Conservation (phyloP, 2,113 vertebrate genomes). For the Eretmochelys imbricata region DNA sequence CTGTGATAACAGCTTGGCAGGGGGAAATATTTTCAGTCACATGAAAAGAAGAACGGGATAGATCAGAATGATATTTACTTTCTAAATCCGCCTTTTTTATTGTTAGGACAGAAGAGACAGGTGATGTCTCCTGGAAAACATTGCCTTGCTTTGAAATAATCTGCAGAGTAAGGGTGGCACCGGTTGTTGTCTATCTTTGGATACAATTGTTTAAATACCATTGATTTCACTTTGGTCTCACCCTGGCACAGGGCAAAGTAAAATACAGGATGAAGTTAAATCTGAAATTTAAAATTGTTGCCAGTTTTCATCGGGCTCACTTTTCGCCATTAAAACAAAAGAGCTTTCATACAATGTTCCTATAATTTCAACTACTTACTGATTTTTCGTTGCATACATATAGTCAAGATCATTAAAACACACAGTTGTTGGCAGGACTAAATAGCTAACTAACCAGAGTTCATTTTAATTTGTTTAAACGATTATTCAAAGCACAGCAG, state of each 20-base stretch:
- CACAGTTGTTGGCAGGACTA: background rate
- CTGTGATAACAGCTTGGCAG: fast-evolving
- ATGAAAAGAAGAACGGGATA: background rate
- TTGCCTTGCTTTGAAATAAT: background rate
- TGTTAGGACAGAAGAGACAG: background rate
- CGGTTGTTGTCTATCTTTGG: background rate
- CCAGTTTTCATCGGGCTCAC: constrained; percentile 2
- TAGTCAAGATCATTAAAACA: background rate
- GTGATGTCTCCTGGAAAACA: fast-evolving
- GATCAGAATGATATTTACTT: fast-evolving
- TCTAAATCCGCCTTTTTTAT: background rate
- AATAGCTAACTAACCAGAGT: background rate
- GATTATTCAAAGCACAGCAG: background rate
- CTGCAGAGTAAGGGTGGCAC: background rate
- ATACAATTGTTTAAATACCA: background rate
- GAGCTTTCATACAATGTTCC: background rate
- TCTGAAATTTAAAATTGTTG: background rate
- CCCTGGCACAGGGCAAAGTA: background rate
- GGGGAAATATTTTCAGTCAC: background rate
- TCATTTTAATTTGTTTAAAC: background rate
- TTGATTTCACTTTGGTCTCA: fast-evolving
- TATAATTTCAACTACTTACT: fast-evolving
- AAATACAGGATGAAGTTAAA: background rate
- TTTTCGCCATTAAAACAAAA: background rate
- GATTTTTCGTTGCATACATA: background rate